phyloP scores from a whole-genome alignment of 2,797 vertebrate genomes.

The Naso thynnoides region DNA sequence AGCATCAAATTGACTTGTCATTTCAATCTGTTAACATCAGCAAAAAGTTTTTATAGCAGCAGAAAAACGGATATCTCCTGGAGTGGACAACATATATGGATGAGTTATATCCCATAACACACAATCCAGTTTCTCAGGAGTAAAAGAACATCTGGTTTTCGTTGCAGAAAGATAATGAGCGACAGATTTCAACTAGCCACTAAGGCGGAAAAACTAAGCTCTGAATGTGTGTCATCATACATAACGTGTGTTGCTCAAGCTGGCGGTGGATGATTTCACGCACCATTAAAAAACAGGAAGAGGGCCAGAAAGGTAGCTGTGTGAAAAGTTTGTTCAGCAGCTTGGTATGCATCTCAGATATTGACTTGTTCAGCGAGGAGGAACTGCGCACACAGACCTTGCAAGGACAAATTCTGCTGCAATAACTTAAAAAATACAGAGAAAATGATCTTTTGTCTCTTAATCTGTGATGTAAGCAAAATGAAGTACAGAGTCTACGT shows the following conservation, averaged over 20 bases:
- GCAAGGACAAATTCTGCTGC: not conserved
- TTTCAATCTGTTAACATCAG: not conserved
- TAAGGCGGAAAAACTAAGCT: not conserved
- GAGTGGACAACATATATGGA: not conserved
- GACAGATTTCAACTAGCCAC: conserved; percentile 3
- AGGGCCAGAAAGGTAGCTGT: not conserved
- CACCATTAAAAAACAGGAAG: not conserved
- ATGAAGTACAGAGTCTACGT: not conserved
- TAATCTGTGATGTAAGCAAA: not conserved
- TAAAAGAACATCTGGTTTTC: conserved; percentile 7
- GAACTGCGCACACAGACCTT: not conserved
- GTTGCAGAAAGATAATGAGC: conserved; percentile 2
- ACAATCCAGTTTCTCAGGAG: not conserved
- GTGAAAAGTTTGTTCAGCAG: not conserved
- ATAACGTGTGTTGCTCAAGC: not conserved
- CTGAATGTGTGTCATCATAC: not conserved
- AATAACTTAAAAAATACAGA: not conserved
- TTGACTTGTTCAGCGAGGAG: not conserved
- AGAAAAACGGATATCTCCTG: not conserved
- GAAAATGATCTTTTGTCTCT: not conserved
- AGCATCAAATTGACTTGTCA: not conserved
- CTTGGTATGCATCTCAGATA: not conserved
- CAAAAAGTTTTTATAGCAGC: not conserved
- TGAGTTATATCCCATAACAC: not conserved
- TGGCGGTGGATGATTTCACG: not conserved